Evolutionary conservation across 2,888 invertebrate genomes (phyloP).

Genomic region (Xestia rhomboidea): DNA sequence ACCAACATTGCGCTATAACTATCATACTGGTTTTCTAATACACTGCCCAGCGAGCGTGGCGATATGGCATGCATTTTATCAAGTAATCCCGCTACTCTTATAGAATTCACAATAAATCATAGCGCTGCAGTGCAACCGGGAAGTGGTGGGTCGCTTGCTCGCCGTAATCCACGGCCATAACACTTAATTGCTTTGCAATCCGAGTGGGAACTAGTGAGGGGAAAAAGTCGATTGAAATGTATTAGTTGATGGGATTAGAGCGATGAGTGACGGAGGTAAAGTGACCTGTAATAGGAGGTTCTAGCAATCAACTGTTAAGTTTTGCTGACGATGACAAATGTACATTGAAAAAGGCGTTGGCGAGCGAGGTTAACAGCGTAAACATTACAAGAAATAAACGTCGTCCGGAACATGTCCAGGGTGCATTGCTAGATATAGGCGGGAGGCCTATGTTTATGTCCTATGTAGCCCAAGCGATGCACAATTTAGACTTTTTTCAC

Average conservation of each 20-base stretch:
- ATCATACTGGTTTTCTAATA: not conserved
- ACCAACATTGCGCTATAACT: not conserved
- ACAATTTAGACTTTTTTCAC: not conserved
- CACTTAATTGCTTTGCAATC: constrained; percentile 66
- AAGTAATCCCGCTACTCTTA: constrained; percentile 58
- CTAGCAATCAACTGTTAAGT: not conserved
- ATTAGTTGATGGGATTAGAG: not conserved
- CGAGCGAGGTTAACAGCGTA: not conserved
- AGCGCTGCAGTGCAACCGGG: constrained; percentile 49
- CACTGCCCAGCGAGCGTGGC: constrained; percentile 20
- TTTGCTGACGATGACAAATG: not conserved
- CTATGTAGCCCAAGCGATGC: not conserved
- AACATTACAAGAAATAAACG: not conserved
- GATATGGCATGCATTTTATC: constrained; percentile 29
- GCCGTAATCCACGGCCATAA: constrained; percentile 58
- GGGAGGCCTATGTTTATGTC: not conserved
- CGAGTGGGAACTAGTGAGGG: constrained; percentile 64
- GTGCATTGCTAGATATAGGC: too few relatives aligned
- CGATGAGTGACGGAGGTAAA: not conserved
- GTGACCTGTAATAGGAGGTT: not conserved
- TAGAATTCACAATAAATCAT: constrained; percentile 65
- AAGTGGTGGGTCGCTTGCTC: constrained; percentile 50
- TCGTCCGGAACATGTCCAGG: not conserved
- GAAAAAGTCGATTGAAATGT: constrained; percentile 14
- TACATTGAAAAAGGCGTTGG: not conserved